These are phyloP conservation scores for Ellobium chinense DNA, from an alignment of 2,888 invertebrate species.

Conservation along the genomic window DNA sequence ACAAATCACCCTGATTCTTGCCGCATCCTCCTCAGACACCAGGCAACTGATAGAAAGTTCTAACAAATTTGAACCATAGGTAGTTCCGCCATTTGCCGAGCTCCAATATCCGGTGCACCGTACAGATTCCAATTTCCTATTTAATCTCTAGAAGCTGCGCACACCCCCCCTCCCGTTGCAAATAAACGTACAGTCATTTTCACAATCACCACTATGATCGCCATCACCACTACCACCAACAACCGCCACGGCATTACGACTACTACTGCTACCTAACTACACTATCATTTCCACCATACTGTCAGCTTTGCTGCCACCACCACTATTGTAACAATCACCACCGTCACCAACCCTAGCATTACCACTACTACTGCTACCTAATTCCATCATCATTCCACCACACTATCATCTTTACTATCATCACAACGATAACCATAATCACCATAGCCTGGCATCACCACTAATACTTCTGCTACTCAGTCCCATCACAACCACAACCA, in stretches of 20 bases:
- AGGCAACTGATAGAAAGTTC: no score
- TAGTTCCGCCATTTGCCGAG: no score
- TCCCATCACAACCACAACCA: not conserved
- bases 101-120: no score
- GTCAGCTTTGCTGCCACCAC: not conserved
- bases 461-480: not conserved
- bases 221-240: not conserved
- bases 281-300: not conserved
- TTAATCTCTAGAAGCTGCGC: no score
- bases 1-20: no score
- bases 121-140: no score
- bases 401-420: not conserved
- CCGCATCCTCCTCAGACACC: no score
- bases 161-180: no score
- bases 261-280: not conserved
- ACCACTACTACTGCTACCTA: conserved; percentile 15
- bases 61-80: no score
- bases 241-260: conserved; percentile 3
- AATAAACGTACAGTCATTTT: not conserved
- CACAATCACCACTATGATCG: not conserved
- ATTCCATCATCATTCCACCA: no score
- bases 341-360: not conserved
- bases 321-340: not conserved
- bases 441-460: not conserved
- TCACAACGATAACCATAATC: not conserved